Base-by-base conservation (phyloP, 2,888 invertebrate genomes). In the Panzeria rudis region DNA sequence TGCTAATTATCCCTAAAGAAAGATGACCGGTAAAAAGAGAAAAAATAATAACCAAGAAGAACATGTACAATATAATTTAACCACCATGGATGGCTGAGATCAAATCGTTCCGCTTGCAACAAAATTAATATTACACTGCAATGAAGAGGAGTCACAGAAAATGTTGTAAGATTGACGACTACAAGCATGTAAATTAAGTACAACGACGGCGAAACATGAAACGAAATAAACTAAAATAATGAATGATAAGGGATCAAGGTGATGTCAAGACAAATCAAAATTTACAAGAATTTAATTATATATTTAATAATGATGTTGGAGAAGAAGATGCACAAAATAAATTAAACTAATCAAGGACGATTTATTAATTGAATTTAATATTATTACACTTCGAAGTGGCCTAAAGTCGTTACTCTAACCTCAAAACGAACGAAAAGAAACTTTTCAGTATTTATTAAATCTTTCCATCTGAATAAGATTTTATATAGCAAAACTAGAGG, bases 1-100 rank as follows among this genome's bases (percentile, higher is more conserved):
- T 59, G 64, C 71, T 62, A 85, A 85, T 85, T 79, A 82, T 69
- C 61, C 52, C 52, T 76, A 35, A 69, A 50, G 75, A 29, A 61
- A 62, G 25, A 52, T 61, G 64, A 66, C 52, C 9, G 29, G 47
- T 15, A 20, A 41, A 38, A 20, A 54, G 32, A 64, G 15, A 6
- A 23, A 20, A 50, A 8, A 52, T 4, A 29, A 29, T 29, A 20
- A 59, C 9, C 52, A 20, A 29, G 25, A 68, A 17, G 1, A 32
- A 29, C 11, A 15, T 68, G 59, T 38, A 72, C 35, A 68, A 78
- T 23, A 41, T 35, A 41, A 71, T 41, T 71, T 32, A 44, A 61
- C 6, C 38, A 15, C 20, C 47, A 66, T 64, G 71, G 64, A 66
- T 64, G 71, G 64, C 71, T 29, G 73, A 41, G 2, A 61, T 52